These are phyloP conservation scores for Lasius fuliginosus DNA, from an alignment of 2,888 invertebrate genomes.

Conservation along the genomic window DNA sequence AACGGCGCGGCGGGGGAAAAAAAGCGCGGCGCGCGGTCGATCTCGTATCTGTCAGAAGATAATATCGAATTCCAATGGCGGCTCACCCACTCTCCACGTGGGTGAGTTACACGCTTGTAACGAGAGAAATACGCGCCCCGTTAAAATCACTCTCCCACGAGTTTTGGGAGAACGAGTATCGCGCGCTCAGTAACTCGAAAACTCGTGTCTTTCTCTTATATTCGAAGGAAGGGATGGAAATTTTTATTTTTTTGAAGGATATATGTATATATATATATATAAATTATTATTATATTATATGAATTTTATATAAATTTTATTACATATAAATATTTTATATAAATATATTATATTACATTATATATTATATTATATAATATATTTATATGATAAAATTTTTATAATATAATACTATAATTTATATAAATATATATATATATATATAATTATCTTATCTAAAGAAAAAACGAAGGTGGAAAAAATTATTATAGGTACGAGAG, in stretches of 20 bases:
- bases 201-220: too few species aligned
- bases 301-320: too few species aligned
- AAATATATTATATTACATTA: too few species aligned
- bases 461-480: neutral
- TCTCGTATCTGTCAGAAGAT: conserved; percentile 79
- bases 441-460: neutral
- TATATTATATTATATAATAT: too few species aligned
- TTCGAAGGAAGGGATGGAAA: neutral
- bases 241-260: neutral
- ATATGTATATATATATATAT: too few species aligned
- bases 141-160: neutral
- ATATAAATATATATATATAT: neutral
- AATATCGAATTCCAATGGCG: conserved; percentile 77
- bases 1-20: neutral
- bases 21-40: conserved; percentile 69
- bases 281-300: too few species aligned
- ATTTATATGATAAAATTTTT: too few species aligned
- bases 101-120: conserved; percentile 29
- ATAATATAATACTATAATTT: too few species aligned
- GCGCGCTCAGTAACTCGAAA: too few species aligned
- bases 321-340: too few species aligned
- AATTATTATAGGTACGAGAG: neutral
- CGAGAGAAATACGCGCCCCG: neutral
- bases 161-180: neutral
- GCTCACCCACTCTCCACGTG: conserved; percentile 74